phyloP scores from a whole-genome alignment of 2,797 vertebrate genomes.

The Serranus cabrilla region DNA sequence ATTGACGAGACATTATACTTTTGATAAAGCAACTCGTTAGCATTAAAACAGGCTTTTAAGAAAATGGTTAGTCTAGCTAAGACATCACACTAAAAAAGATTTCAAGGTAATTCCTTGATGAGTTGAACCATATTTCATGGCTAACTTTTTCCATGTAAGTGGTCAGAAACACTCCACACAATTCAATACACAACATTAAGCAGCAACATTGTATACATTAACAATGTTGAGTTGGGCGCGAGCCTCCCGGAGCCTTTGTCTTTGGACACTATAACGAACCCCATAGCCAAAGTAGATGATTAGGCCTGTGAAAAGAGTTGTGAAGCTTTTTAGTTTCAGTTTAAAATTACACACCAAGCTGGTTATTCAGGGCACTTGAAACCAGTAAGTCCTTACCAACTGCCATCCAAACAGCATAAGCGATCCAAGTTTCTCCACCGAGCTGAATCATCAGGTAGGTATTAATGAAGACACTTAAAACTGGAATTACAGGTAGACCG shows the following conservation, averaged over 20 bases:
- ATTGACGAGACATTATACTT: neutral
- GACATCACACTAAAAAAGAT: neutral
- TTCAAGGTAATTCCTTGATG: constrained; percentile 33
- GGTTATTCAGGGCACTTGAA: neutral
- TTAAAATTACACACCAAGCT: neutral
- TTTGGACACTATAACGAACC: constrained; percentile 82
- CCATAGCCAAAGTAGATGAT: constrained; percentile 87
- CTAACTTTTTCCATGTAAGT: neutral
- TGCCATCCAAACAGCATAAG: constrained; percentile 68
- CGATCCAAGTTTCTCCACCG: constrained; percentile 70
- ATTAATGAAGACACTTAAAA: constrained; percentile 75
- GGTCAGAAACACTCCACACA: neutral
- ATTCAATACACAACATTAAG: constrained; percentile 8
- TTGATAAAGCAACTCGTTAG: neutral
- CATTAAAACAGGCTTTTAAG: constrained; percentile 9
- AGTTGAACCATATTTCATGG: neutral
- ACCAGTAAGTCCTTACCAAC: constrained; percentile 24
- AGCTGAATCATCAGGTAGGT: constrained; percentile 76
- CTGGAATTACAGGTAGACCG: constrained; percentile 47
- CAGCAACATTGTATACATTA: constrained; percentile 15
- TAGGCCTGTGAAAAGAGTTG: constrained; percentile 74
- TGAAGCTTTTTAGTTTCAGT: neutral
- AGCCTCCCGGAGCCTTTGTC: constrained; percentile 34
- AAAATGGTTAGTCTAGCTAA: neutral
- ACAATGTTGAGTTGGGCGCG: neutral